Base-by-base conservation (phyloP, 2,113 vertebrate genomes). In the Conger conger region DNA sequence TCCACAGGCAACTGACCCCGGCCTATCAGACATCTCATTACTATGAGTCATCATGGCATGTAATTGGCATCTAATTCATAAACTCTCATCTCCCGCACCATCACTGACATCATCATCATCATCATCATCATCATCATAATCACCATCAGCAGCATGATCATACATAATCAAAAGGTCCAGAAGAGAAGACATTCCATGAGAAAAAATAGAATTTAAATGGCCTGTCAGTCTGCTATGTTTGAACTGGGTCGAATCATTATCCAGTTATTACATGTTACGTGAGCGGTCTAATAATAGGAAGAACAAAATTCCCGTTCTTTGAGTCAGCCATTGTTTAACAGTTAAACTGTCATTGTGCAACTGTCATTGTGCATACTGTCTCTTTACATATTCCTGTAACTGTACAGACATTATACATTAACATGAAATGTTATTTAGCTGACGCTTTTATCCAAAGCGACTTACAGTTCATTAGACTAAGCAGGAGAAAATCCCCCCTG, bases 11-110 rank as follows among this genome's bases (percentile, higher is more conserved):
- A 80, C 79, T 42, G 35, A 87, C 73, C 76, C 80, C 20, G 50
- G 35, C 53, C 88, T 87, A 88, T 88, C 83, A 83, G 36, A 89
- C 90, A 38, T 40, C 54, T 82, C 80, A 83, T 85, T 86, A 84
- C 87, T 87, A 88, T 90, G 42, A 53, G 82, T 82, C 76, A 76
- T 77, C 68, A 13, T n/a, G 40, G 36, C 38, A 86, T 80, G 85
- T 86, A 82, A 86, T 82, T 82, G 80, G 81, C 80, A 86, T 78
- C 86, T 83, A 88, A 86, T 87, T 88, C 91, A 92, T 35, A 33
- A 76, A 63, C 87, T 45, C 27, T 42, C 79, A 80, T 40, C 79
- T 45, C 20, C 79, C 15, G 91, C 88, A 91, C 91, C 91, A 89
- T 84, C 87, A 86, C 90, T 54, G 86, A 82, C 80, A 80, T 38